Base-by-base conservation (phyloP, 2,797 vertebrate species). In the Crypturellus tataupa region DNA sequence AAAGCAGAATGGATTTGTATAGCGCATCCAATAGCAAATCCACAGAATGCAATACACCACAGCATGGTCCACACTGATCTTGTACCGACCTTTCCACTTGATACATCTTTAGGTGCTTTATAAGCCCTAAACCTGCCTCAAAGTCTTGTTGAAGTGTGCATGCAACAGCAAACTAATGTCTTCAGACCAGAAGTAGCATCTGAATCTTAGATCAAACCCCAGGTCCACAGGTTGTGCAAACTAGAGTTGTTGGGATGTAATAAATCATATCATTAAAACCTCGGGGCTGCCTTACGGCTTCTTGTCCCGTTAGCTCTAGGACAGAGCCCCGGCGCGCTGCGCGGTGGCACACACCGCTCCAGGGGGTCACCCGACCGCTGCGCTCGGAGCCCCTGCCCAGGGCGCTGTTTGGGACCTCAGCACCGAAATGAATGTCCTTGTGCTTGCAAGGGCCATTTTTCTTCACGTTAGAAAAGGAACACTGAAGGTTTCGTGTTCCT, bases 41-140 rank as follows among this genome's bases (percentile, higher is more conserved):
- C 46, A 21, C 85, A 65, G 88, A 95, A 95, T 70, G 87, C 73
- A 69, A 76, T 76, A 76, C 44, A 16, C 81, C 27, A 37, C 94
- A 95, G 87, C 80, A 92, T 80, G 93, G 90, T 93, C 67, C 94
- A 88, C 80, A 64, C 88, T 92, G 91, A 80, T 85, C 93, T 92
- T 85, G 79, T 94, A 95, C 80, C 95, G 95, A 85, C 93, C 89
- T 84, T 95, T 97, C 91, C 84, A 85, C 81, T 80, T 90, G 82
- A 84, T 93, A 81, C 81, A 53, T 95, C 91, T 95, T 95, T 95
- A 97, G 95, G 85, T 95, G 83, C 90, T 96, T 95, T 95, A 91
- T 93, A 97, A 96, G 95, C 92, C 95, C 71, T 91, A 93, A 95
- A 95, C 93, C 85, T 89, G 91, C 90, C 94, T 93, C 95, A 96